A percentile compares a stretch with the other conserved stretches of the same genome.
Conservation (phyloP, 2,888 invertebrate species). For the Actias luna region DNA sequence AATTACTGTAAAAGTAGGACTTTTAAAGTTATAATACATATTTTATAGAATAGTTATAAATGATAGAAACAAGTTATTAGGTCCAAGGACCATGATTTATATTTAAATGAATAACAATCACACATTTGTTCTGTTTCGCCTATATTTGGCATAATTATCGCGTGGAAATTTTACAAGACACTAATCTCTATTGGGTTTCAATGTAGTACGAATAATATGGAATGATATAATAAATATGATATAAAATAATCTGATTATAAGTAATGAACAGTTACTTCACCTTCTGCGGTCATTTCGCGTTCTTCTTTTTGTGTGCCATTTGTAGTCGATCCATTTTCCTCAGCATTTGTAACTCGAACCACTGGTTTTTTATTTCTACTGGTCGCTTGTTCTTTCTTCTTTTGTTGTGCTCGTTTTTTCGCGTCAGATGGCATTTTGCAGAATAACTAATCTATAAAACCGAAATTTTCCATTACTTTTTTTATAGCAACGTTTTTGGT, state of each 20-base stretch:
- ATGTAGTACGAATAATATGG: not conserved
- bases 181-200: not conserved
- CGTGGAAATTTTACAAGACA: conserved; percentile 22
- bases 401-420: conserved; percentile 98
- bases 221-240: not conserved
- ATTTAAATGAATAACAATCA: not conserved
- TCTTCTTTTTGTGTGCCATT: conserved; percentile 67
- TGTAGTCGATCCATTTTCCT: conserved; percentile 79
- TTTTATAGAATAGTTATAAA: not conserved
- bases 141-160: conserved; percentile 18
- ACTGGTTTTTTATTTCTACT: conserved; percentile 83
- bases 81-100: not conserved
- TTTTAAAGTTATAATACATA: not conserved
- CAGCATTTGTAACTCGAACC: conserved; percentile 73
- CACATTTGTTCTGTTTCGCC: not conserved
- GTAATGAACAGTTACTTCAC: conserved; percentile 55
- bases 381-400: conserved; percentile 97
- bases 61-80: not conserved
- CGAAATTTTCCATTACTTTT: conserved; percentile 11
- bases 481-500: not conserved
- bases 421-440: conserved; percentile 97
- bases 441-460: conserved; percentile 15
- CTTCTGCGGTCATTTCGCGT: conserved; percentile 87
- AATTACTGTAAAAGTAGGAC: not conserved
- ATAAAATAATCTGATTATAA: not conserved